Base-by-base conservation (phyloP, 2,113 vertebrate genomes). In the Piaya cayana region DNA sequence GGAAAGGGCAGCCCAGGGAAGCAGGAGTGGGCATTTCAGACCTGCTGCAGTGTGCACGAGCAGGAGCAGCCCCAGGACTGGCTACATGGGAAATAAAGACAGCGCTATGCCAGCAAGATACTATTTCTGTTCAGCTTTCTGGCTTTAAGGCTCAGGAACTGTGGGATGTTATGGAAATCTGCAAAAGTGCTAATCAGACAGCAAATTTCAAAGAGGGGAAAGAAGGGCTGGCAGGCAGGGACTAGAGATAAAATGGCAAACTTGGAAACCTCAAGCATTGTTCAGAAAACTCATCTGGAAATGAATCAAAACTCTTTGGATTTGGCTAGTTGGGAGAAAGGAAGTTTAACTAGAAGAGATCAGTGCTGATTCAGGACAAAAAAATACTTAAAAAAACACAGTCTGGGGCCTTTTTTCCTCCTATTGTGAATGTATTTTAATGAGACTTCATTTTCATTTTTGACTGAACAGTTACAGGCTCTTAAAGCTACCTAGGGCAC, bases 351-450 rank as follows among this genome's bases (percentile, higher is more conserved):
- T 60, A 82, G 63, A 92, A 88, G 65, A 95, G 92, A 96, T 92
- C 92, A 84, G 74, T 95, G 92, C 92, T 97, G 95, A 95, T 96
- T 97, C 91, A 96, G 93, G 92, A 93, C 74, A 96, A 96, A 96
- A 94, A 95, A 91, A 67, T 11, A 71, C 72, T 93, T 91, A 52
- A 92, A 89, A 95, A 95, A 94, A 86, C 91, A 95, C 92, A 95
- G 88, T 96, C 88, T 93, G 94, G 92, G 93, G 88, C 93, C 93
- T 88, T 92, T 92, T 94, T 86, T 87, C 93, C 91, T 93, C 75
- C 94, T 76, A 96, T 96, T 96, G 92, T 96, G 93, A 93, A 80
- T 88, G 55, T 89, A 95, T 92, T 96, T 95, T 92, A 97, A 97
- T 92, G 84, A 96, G 95, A 86, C 78, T 88, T 96, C 93, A 95